Conservation (phyloP, 2,113 vertebrate genomes). For the Phaethon lepturus region DNA sequence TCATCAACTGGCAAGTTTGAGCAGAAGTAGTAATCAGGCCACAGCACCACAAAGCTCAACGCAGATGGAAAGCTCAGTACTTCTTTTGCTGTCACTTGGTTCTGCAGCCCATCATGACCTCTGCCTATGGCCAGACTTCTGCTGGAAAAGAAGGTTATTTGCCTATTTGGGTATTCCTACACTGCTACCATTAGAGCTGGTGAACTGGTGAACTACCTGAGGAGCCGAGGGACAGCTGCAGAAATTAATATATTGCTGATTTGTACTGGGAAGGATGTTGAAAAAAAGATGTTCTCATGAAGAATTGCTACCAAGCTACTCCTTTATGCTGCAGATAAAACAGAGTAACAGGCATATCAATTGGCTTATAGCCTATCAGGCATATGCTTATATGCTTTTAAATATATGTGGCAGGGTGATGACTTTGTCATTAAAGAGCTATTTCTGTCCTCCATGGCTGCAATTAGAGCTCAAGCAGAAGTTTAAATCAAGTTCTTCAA, state of each 20-base stretch:
- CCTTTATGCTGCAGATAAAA: not conserved
- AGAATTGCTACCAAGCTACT: not conserved
- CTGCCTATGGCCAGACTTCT: not conserved
- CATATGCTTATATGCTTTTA: not conserved
- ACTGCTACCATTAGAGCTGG: not conserved
- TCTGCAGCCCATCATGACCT: not conserved
- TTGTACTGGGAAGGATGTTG: not conserved
- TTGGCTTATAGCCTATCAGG: not conserved
- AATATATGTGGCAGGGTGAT: not conserved
- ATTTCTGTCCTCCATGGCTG: not conserved
- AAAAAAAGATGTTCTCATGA: not conserved
- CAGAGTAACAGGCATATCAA: not conserved
- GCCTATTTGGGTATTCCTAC: not conserved
- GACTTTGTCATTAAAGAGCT: not conserved
- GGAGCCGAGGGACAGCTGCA: not conserved
- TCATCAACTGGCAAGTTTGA: not conserved
- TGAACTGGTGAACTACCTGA: not conserved
- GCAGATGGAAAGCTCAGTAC: not conserved
- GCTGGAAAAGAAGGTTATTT: not conserved
- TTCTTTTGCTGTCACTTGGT: not conserved
- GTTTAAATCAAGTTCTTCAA: not conserved
- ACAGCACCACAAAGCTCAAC: not conserved
- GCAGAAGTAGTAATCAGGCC: not conserved
- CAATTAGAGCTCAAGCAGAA: not conserved
- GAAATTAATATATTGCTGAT: not conserved